Evolutionary conservation across 2,113 vertebrate species (phyloP), one percentile per base, ranked within the genome.

Genomic region (Eurystomus gularis): DNA sequence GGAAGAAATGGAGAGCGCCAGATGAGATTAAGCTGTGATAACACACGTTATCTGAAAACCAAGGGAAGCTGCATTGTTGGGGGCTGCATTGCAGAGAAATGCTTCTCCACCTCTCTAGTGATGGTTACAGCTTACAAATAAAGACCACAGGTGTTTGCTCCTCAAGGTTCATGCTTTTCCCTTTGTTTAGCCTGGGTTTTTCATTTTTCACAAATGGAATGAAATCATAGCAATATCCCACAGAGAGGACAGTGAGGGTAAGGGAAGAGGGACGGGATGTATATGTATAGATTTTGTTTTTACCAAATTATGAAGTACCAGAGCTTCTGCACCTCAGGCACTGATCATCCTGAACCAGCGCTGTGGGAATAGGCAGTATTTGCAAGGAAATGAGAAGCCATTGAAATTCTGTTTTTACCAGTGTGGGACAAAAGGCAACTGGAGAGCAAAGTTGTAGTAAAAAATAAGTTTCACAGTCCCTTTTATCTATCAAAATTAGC

Each of bases 381-480:
- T 90, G 26, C 46, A 65, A 44, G 68, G 58, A 77, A 83, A 70
- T 35, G 69, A 39, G 13, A 83, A 88, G 4, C 15, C 16, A 66
- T 3, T 29, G 33, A 42, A 80, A 83, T 24, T 66, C 28, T 54
- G 0, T 44, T 91, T 77, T 84, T 25, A n/a, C 25, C 17, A 14
- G 5, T 1, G 11, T 3, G 11, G 77, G 64, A 44, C 3, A 29
- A 6, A 60, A 44, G 46, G 49, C 49, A 33, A 10, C 0, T 31
- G 7, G 65, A 75, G n/a, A 66, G 37, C 1, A 1, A 62, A 57
- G 31, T 1, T 54, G 13, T 39, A 44, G 65, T 54, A 66, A 85
- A 70, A 25, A 70, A 11, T 29, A 57, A 52, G 37, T 61, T 89
- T 77, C 17, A 66, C 5, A 71, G 19, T 6, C 28, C 6, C 13